These are phyloP conservation scores for Drosophila saltans DNA, from an alignment of 1,140 invertebrate genomes.

Conservation along the genomic window DNA sequence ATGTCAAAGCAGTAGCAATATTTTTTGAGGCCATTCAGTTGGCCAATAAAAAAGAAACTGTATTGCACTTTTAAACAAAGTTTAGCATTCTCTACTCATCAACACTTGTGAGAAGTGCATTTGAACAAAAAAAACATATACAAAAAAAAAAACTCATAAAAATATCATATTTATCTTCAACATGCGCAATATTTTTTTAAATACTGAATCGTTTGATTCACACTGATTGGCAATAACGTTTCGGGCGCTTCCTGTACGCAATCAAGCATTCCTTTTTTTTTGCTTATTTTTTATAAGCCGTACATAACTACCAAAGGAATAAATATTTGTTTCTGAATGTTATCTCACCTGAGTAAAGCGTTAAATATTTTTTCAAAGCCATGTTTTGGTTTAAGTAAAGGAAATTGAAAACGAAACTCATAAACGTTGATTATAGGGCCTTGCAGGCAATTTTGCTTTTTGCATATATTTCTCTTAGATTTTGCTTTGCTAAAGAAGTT, in stretches of 20 bases:
- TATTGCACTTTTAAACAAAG: background rate
- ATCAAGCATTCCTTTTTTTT: conserved; percentile 1
- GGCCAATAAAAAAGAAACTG: background rate
- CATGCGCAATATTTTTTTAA: background rate
- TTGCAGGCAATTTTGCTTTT: background rate
- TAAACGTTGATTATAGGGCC: background rate
- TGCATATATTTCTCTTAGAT: no score
- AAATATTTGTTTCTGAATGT: background rate
- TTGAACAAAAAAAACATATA: background rate
- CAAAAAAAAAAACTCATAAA: background rate
- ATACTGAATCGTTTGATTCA: conserved; percentile 3
- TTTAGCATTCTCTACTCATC: no score
- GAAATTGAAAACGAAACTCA: background rate
- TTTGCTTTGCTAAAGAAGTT: no score
- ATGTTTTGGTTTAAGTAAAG: background rate
- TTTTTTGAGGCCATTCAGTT: background rate
- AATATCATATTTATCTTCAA: background rate
- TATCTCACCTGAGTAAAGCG: background rate
- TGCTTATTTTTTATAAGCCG: conserved; percentile 7
- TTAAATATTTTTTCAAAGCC: conserved; percentile 7
- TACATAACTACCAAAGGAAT: background rate
- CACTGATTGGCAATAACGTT: conserved; percentile 5
- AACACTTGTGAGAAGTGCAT: background rate
- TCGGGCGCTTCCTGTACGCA: conserved; percentile 7
- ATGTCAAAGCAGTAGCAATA: background rate